Evolutionary conservation across 1,140 invertebrate species (phyloP).

Genomic region (Drosophila ambigua): DNA sequence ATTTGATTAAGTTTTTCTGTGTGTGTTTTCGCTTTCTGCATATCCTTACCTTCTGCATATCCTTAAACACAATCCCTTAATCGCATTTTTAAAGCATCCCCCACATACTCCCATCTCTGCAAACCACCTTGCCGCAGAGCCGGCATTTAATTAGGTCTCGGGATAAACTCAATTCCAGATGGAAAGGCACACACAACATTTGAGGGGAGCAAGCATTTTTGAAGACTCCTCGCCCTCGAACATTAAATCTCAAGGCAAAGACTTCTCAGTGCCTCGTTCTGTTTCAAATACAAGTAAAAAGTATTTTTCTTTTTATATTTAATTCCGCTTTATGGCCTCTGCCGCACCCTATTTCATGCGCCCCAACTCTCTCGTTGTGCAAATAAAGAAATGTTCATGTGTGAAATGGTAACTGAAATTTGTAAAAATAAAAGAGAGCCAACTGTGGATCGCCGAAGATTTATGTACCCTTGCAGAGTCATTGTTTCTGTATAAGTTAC

Average conservation of each 20-base stretch:
- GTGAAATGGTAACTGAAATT: constrained; percentile 58
- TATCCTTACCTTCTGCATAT: constrained; percentile 21
- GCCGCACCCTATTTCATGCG: constrained; percentile 74
- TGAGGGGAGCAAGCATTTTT: constrained; percentile 41
- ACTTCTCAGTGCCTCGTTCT: constrained; percentile 11
- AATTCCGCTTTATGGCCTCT: constrained; percentile 75
- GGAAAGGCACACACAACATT: constrained; percentile 65
- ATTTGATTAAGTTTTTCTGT: constrained; percentile 25
- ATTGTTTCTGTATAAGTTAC: no score
- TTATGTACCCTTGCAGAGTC: background rate
- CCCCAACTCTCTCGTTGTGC: constrained; percentile 39
- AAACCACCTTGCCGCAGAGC: constrained; percentile 5
- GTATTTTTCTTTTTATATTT: constrained; percentile 60
- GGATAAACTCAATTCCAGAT: constrained; percentile 43
- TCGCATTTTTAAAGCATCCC: constrained; percentile 44
- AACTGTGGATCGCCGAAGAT: background rate
- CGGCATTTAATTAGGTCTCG: constrained; percentile 69
- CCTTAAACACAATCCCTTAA: constrained; percentile 42
- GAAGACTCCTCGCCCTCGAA: constrained; percentile 40
- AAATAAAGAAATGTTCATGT: constrained; percentile 70
- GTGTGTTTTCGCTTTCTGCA: no score
- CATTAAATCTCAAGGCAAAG: constrained; percentile 68
- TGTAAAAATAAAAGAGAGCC: constrained; percentile 2
- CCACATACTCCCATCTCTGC: background rate
- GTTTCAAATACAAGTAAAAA: constrained; percentile 13